Base-by-base conservation (phyloP, 2,888 invertebrate genomes). In the Latheticus oryzae region DNA sequence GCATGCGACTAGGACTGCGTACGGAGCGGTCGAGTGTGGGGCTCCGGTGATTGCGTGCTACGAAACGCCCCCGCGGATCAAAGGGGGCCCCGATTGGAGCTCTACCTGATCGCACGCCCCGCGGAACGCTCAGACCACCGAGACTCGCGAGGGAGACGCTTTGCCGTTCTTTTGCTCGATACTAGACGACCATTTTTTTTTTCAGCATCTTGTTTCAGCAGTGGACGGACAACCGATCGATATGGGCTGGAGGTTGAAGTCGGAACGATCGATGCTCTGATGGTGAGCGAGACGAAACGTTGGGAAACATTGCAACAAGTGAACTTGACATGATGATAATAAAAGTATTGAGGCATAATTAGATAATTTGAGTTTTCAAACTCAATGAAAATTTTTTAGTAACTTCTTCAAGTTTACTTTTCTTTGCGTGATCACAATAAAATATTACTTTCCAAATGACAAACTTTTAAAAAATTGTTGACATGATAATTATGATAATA, bases 1-100 rank as follows among this genome's bases (percentile, higher is more conserved):
- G 65, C 66, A 66, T 66, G 68, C 60, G 67, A 65, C 64, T 65
- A 61, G 59, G 55, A 66, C 66, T 68, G 69, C 70, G 69, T 69
- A 67, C 43, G 40, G 42, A 9, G 40, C 42, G 58, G 43, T 45
- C 35, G 55, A 42, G 47, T 40, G 56, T 58, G 53, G 61, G 58
- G 58, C 51, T 51, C 47, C 60, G 55, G 58, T 54, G 24, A 61
- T 60, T 64, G 66, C 66, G 66, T 70, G 69, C 64, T 61, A 57
- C 61, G 64, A 48, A 61, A 65, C 68, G 66, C 69, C 64, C 66
- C 63, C 67, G 65, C 66, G 65, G 64, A 60, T 58, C 58, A 35
- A 61, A 52, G 45, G 66, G 68, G 67, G 53, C 66, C 68, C 62
- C 65, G 65, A 69, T 69, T 68, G 68, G 70, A 65, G 61, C 65